Conservation (phyloP, 37 sponge, comb jelly and placozoan genomes). For the Dysidea cf. avara region DNA sequence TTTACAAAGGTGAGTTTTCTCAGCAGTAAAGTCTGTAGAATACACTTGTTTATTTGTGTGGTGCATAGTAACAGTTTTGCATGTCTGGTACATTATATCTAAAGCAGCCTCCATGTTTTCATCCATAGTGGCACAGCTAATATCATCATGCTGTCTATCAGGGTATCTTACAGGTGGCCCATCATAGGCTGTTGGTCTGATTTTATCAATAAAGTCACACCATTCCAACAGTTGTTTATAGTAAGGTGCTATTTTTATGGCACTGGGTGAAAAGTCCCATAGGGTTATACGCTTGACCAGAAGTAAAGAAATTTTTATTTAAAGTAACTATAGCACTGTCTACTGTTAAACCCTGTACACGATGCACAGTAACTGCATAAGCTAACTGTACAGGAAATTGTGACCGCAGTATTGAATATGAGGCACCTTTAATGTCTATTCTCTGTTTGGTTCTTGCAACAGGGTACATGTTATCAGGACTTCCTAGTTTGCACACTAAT, state of each 20-base stretch:
- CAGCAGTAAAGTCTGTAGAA: no score
- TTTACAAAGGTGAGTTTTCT: no score
- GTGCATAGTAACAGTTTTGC: no score
- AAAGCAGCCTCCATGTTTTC: background rate
- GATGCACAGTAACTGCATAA: conserved; percentile 17
- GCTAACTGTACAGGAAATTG: conserved; percentile 12
- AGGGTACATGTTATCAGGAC: background rate
- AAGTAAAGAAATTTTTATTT: conserved; percentile 8
- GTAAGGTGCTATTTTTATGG: background rate
- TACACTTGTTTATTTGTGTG: no score
- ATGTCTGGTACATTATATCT: no score
- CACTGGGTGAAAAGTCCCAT: background rate
- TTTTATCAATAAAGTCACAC: conserved; percentile 13
- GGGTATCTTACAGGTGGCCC: background rate
- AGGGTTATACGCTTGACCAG: conserved; percentile 10
- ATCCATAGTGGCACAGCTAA: background rate
- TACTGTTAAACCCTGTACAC: conserved; percentile 10
- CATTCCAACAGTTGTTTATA: conserved; percentile 7
- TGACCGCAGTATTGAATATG: background rate
- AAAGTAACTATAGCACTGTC: background rate
- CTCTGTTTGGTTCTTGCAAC: background rate
- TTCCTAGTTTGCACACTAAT: background rate
- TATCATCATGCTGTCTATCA: background rate
- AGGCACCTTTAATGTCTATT: background rate
- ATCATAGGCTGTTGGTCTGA: background rate